phyloP scores from a whole-genome alignment of 2,888 invertebrate species.

The Pyrrhia umbra region DNA sequence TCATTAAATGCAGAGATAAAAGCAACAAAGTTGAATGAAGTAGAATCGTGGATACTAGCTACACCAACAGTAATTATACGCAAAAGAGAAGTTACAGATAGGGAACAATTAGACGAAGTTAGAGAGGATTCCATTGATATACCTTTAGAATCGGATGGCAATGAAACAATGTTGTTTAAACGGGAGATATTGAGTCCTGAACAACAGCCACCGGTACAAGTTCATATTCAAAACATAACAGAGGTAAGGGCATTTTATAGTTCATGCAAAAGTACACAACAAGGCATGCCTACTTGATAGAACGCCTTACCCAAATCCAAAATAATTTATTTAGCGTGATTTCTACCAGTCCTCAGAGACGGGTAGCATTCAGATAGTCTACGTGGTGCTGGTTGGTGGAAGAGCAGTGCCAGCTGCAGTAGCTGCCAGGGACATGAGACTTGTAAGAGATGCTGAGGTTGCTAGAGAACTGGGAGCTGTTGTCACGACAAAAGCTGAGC shows the following conservation, averaged over 20 bases:
- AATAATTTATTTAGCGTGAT: not conserved
- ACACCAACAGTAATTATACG: constrained; percentile 78
- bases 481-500: constrained; percentile 95
- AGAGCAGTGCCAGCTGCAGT: constrained; percentile 94
- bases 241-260: constrained; percentile 71
- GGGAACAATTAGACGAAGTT: constrained; percentile 68
- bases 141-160: constrained; percentile 81
- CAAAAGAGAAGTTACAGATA: constrained; percentile 79
- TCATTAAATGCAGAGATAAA: constrained; percentile 69
- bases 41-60: constrained; percentile 83
- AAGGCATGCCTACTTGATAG: not conserved
- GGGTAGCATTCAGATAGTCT: constrained; percentile 92
- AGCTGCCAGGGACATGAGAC: constrained; percentile 95
- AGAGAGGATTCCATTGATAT: constrained; percentile 82
- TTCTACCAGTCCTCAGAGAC: constrained; percentile 82
- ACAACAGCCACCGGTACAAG: constrained; percentile 90
- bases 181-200: constrained; percentile 87
- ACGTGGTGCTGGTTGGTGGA: constrained; percentile 95
- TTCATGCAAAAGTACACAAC: not conserved
- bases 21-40: constrained; percentile 75
- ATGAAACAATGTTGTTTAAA: constrained; percentile 82
- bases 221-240: constrained; percentile 92
- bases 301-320: constrained; percentile 2
- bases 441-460: constrained; percentile 95
- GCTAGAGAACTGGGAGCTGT: constrained; percentile 93